These are phyloP conservation scores for Entomobrya multifasciata DNA, from an alignment of 2,888 invertebrate species.

Conservation along the genomic window DNA sequence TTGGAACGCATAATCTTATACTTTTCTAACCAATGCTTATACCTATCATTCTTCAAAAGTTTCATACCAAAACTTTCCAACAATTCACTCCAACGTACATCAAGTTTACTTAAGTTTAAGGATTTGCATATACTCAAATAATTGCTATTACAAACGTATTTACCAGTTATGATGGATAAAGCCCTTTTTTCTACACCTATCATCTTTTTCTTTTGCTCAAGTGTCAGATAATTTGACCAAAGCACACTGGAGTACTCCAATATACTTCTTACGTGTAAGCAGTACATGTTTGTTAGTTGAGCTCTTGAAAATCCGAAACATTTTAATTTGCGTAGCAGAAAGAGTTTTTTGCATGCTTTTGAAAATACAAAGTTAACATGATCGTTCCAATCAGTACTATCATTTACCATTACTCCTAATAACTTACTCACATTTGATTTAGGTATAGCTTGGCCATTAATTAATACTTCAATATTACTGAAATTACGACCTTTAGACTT, in stretches of 20 bases:
- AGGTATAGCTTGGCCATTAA: not conserved
- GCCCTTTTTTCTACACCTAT: slow-evolving; percentile 33
- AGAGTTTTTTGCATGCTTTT: slow-evolving; percentile 17
- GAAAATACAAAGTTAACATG: not conserved
- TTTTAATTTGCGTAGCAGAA: slow-evolving; percentile 16
- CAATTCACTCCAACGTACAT: not conserved
- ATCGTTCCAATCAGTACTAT: slow-evolving; percentile 11
- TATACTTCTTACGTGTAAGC: not conserved
- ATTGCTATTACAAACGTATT: slow-evolving; percentile 6
- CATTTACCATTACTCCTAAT: slow-evolving; percentile 28
- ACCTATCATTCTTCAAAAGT: not conserved
- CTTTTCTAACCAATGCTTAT: not conserved
- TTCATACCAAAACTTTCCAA: not conserved
- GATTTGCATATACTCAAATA: not conserved
- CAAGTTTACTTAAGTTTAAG: not conserved
- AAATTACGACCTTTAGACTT: slow-evolving; percentile 13
- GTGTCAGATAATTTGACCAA: not conserved
- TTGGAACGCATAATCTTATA: not conserved
- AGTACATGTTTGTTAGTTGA: slow-evolving; percentile 12
- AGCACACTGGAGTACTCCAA: slow-evolving; percentile 28
- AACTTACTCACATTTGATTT: not conserved
- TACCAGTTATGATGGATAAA: not conserved
- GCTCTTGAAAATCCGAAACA: not conserved
- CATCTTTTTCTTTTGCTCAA: not conserved
- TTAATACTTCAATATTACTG: not conserved